Conservation (phyloP, 35 echinoderm and acorn worm genomes). For the Chiridota heheva region DNA sequence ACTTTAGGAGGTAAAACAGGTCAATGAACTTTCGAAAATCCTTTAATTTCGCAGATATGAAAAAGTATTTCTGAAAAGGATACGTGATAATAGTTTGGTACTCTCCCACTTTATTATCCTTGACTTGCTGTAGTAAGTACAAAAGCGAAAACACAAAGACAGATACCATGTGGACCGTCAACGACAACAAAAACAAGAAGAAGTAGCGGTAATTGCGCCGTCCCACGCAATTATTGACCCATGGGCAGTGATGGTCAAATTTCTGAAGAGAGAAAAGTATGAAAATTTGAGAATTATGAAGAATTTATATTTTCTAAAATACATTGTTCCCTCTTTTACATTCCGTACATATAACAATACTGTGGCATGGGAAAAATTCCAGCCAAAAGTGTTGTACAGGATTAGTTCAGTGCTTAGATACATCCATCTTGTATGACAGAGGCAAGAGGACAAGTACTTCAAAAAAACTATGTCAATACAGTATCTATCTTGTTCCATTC, state of each 20-base stretch:
- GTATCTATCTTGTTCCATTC: no score
- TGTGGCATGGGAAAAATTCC: no score
- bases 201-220: slow-evolving; percentile 96
- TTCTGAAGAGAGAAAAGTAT: slow-evolving; percentile 66
- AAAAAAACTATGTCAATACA: no score
- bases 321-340: no score
- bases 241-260: slow-evolving; percentile 99
- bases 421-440: no score
- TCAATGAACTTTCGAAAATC: neutral
- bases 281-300: neutral
- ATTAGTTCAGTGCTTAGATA: no score
- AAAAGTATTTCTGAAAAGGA: slow-evolving; percentile 60
- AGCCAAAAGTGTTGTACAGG: no score
- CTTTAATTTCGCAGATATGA: neutral
- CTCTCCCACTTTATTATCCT: slow-evolving; percentile 39
- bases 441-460: no score
- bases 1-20: neutral
- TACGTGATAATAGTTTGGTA: slow-evolving; percentile 83
- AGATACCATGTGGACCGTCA: slow-evolving; percentile 94
- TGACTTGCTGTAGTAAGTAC: slow-evolving; percentile 67
- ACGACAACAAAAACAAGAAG: slow-evolving; percentile 89
- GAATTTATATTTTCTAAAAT: neutral
- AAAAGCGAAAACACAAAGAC: slow-evolving; percentile 82
- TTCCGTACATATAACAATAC: no score
- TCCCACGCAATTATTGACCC: slow-evolving; percentile 99